phyloP scores from a whole-genome alignment of 2,113 vertebrate genomes.

The Numida meleagris region DNA sequence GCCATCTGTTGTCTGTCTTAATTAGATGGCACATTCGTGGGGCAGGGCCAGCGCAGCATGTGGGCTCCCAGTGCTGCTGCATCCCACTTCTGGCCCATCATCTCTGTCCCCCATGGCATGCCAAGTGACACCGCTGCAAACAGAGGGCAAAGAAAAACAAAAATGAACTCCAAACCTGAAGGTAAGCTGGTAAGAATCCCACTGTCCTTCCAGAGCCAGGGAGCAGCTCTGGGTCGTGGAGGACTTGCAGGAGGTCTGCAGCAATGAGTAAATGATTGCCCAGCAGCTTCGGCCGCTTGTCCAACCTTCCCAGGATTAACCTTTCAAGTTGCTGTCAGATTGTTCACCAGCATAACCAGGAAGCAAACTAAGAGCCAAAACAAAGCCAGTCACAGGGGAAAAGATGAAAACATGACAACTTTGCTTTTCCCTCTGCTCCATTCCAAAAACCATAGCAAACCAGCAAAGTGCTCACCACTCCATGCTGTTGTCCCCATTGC shows the following conservation, averaged over 20 bases:
- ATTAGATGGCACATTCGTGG: not conserved
- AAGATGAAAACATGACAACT: not conserved
- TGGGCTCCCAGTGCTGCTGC: not conserved
- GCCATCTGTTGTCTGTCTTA: conserved; percentile 43
- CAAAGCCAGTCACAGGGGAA: not conserved
- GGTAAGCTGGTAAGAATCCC: not conserved
- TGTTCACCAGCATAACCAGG: rapidly evolving
- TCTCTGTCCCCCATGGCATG: rapidly evolving
- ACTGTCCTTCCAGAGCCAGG: not conserved
- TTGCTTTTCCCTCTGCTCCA: not conserved
- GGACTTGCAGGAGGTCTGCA: not conserved
- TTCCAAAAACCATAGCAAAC: no score
- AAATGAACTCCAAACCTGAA: not conserved
- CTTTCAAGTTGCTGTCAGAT: not conserved
- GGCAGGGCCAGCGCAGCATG: not conserved
- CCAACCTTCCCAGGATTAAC: not conserved
- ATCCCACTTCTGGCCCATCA: not conserved
- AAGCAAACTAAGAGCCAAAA: not conserved
- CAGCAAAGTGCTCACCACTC: rapidly evolving
- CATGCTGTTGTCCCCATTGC: rapidly evolving
- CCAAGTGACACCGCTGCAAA: not conserved
- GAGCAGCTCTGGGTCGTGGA: rapidly evolving
- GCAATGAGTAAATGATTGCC: not conserved
- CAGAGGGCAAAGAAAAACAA: not conserved
- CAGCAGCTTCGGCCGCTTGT: not conserved